Evolutionary conservation across 2,113 vertebrate genomes (phyloP), one percentile per base, ranked within the genome.

Genomic region (Cavia aperea): DNA sequence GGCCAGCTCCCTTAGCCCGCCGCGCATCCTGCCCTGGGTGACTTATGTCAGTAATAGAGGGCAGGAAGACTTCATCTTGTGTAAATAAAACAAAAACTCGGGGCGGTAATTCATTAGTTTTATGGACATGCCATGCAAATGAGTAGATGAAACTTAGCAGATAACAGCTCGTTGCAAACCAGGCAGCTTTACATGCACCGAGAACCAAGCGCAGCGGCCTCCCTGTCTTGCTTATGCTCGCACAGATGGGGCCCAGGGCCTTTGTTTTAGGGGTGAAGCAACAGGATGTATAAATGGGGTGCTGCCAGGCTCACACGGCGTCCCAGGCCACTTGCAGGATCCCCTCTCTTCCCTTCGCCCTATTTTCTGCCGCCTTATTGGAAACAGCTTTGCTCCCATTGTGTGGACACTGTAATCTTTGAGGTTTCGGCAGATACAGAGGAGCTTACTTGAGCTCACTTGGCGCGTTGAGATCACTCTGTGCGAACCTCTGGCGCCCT

Each of bases 41-140:
- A 91, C 91, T 96, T 92, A 91, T 93, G 91, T 92, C 94, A 85
- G 87, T 89, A 86, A 90, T 92, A 96, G 95, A 58, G 92, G 81
- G 94, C 96, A 96, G 56, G 14, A 96, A 94, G 86, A 39, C 93
- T 96, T 94, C 94, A 90, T 73, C 96, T 96, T 92, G 92, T 93
- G 95, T 96, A 96, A 97, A 96, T 93, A 97, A 96, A 89, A 0
- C 62, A 96, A 96, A 97, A 96, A 93, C 88, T 91, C 88, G 63
- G 29, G 46, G 86, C 93, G 81, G 39, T 96, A 89, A 95, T 95
- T 96, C 92, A 95, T 94, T 46, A 78, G 86, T 88, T 96, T 96
- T 96, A 96, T 95, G 97, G 96, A 97, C 97, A 95, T 94, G 2
- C 81, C 70, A 97, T 96, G 96, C 97, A 96, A 94, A 97, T 97